phyloP scores from a whole-genome alignment of 2,797 vertebrate genomes.

The Halcyon leucocephala region DNA sequence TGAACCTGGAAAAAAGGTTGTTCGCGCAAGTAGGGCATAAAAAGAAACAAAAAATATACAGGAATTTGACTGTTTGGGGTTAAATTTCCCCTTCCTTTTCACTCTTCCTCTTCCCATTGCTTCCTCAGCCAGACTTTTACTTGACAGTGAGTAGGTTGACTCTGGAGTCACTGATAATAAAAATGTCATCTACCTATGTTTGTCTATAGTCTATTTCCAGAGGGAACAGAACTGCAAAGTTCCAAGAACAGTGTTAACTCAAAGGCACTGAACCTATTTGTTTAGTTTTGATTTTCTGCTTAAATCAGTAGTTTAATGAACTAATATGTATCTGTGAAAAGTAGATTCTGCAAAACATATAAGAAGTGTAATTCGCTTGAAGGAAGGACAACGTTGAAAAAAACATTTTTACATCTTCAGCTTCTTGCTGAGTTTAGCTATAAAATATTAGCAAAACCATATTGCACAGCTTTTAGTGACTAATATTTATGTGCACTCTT shows the following conservation, averaged over 20 bases:
- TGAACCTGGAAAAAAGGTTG: background rate
- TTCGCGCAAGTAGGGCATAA: background rate
- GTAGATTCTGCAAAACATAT: background rate
- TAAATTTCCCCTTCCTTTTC: background rate
- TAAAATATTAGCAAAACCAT: background rate
- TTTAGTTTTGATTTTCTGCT: background rate
- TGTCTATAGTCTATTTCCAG: background rate
- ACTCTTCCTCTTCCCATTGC: background rate
- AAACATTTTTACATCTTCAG: background rate
- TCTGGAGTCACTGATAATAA: background rate
- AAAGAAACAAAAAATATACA: background rate
- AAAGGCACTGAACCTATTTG: background rate
- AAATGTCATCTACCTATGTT: background rate
- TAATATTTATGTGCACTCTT: background rate
- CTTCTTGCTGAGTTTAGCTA: background rate
- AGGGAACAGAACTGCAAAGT: background rate
- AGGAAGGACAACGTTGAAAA: background rate
- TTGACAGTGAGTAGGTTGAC: background rate
- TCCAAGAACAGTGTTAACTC: background rate
- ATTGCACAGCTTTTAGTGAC: background rate
- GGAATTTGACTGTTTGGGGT: background rate
- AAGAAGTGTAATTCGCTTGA: background rate
- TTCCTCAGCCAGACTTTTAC: background rate
- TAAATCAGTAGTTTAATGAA: background rate
- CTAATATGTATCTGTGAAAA: background rate